Evolutionary conservation across 2,113 vertebrate species (phyloP).

Genomic region (Halichoeres trimaculatus): DNA sequence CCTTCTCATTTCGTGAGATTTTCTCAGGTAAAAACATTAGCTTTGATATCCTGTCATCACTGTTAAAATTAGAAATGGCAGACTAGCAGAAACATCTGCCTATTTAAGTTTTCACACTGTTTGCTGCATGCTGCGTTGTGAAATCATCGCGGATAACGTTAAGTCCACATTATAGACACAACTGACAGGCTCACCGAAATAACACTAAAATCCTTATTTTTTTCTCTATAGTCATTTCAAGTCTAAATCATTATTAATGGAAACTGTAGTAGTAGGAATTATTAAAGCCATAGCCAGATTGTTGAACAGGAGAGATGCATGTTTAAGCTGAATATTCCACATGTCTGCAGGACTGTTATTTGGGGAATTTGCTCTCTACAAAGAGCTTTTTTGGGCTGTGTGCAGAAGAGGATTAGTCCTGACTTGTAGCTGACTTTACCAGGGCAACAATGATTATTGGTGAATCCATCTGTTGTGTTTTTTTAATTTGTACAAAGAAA

Average conservation of each 20-base stretch:
- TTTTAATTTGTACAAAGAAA: neutral
- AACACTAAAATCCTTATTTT: too few species aligned
- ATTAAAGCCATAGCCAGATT: neutral
- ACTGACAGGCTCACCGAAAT: too few species aligned
- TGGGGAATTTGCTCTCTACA: neutral
- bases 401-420: neutral
- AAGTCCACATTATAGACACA: too few species aligned
- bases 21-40: slow-evolving; percentile 22
- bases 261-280: neutral
- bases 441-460: neutral
- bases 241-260: too few species aligned
- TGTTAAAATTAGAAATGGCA: neutral
- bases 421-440: neutral
- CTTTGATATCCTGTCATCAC: slow-evolving; percentile 3
- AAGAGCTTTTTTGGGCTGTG: neutral
- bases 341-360: neutral
- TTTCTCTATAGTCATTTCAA: too few species aligned
- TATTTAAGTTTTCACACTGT: slow-evolving; percentile 24
- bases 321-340: neutral
- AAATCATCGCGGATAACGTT: neutral
- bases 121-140: neutral
- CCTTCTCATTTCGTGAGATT: slow-evolving; percentile 26
- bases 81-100: neutral
- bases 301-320: neutral
- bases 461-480: slow-evolving; percentile 13